Conservation (phyloP, 2,113 vertebrate genomes). For the Genyomyrus donnyi region DNA sequence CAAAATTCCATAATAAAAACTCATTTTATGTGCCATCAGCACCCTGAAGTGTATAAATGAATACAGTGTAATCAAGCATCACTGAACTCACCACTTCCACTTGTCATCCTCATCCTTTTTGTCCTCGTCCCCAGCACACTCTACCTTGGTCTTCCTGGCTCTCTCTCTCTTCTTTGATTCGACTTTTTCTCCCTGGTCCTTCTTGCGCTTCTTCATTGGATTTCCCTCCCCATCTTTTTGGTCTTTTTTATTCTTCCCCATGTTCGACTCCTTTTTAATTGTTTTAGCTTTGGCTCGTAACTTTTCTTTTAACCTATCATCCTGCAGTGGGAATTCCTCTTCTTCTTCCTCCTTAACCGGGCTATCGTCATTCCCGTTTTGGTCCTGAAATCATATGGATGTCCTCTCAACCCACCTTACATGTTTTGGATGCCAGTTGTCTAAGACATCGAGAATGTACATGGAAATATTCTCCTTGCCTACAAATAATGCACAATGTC, state of each 20-base stretch:
- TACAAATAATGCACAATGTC: background rate
- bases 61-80: background rate
- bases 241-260: background rate
- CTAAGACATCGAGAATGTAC: background rate
- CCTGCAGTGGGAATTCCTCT: background rate
- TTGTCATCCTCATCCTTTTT: conserved; percentile 24
- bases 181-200: background rate
- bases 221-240: background rate
- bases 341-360: conserved; percentile 15
- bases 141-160: background rate
- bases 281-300: background rate
- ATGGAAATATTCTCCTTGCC: background rate
- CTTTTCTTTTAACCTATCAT: conserved; percentile 18
- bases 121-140: conserved; percentile 3
- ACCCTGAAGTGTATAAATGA: background rate
- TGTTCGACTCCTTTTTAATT: background rate
- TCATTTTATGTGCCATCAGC: background rate
- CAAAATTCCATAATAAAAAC: background rate
- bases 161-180: background rate
- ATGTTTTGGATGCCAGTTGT: background rate
- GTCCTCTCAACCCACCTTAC: background rate
- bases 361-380: background rate
- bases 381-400: conserved; percentile 5
- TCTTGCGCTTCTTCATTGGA: conserved; percentile 5
- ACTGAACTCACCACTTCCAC: conserved; percentile 36